These are phyloP conservation scores for Nothoprocta perdicaria DNA, from an alignment of 2,113 vertebrate genomes.

Conservation along the genomic window DNA sequence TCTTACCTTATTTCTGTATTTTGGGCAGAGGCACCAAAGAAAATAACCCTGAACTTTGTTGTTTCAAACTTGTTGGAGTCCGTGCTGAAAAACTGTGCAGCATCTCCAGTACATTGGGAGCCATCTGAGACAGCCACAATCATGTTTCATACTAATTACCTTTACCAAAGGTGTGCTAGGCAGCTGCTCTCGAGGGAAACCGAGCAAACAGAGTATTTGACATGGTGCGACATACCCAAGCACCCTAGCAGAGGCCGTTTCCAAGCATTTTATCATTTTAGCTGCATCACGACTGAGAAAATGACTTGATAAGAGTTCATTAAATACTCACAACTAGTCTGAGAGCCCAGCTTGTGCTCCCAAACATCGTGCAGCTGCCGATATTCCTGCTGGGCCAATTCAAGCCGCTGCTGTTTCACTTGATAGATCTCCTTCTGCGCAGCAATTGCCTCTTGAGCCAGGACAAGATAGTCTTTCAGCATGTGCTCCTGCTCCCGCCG, in stretches of 20 bases:
- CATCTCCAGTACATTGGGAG: neutral
- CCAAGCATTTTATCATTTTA: neutral
- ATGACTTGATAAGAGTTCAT: neutral
- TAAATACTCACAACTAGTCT: conserved; percentile 91
- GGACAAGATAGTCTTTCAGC: conserved; percentile 94
- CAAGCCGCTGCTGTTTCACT: conserved; percentile 95
- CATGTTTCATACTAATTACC: accelerated
- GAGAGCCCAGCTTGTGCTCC: conserved; percentile 93
- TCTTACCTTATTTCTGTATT: neutral
- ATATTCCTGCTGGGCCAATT: conserved; percentile 94
- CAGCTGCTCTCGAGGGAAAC: neutral
- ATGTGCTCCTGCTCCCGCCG: conserved; percentile 94
- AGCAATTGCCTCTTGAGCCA: conserved; percentile 92
- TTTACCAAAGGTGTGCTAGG: neutral
- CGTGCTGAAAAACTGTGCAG: neutral
- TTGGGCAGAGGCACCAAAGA: neutral
- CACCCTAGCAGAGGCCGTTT: neutral
- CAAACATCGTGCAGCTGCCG: conserved; percentile 91
- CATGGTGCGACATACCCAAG: accelerated
- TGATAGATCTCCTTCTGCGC: conserved; percentile 96
- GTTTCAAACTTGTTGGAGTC: neutral
- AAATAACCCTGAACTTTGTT: neutral
- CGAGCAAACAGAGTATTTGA: neutral
- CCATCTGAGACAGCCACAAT: neutral
- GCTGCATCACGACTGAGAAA: neutral